Percentiles rank a stretch among this genome's conserved stretches.
Conservation (phyloP, 2,797 vertebrate species). For the Odontamblyopus lacepedii region DNA sequence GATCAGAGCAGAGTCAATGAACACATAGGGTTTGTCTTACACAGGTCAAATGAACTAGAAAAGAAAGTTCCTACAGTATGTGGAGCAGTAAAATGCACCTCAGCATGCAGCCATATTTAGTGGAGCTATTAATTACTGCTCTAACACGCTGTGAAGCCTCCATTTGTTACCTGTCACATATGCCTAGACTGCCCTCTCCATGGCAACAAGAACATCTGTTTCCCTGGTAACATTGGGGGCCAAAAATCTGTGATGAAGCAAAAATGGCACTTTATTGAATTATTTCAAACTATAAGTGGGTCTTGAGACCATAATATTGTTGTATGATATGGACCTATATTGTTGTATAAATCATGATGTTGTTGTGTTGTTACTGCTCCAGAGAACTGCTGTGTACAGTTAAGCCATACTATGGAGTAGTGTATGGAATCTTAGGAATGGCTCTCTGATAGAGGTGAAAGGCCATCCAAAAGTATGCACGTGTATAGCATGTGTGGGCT, state of each 20-base stretch:
- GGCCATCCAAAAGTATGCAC: constrained; percentile 60
- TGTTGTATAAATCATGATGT: neutral
- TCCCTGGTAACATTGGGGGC: constrained; percentile 27
- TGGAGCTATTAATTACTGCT: constrained; percentile 62
- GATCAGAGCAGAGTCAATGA: neutral
- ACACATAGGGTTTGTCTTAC: neutral
- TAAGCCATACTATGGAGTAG: constrained; percentile 48
- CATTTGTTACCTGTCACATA: constrained; percentile 64
- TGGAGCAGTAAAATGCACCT: constrained; percentile 23
- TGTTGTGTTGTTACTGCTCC: constrained; percentile 16
- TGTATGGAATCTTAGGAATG: constrained; percentile 73
- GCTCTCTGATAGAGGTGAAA: constrained; percentile 66
- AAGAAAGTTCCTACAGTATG: constrained; percentile 12
- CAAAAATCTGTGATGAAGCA: constrained; percentile 12
- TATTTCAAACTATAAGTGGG: neutral
- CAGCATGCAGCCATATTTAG: constrained; percentile 50
- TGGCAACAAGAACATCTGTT: constrained; percentile 43
- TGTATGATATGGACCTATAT: neutral
- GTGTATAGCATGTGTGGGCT: constrained; percentile 66
- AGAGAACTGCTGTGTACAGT: constrained; percentile 20
- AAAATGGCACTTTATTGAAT: neutral
- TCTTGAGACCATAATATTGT: neutral
- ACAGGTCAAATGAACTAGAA: constrained; percentile 1
- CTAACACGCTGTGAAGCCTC: constrained; percentile 47
- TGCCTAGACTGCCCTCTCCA: constrained; percentile 50